Conservation (phyloP, 2,113 vertebrate genomes). For the Triplophysa tibetana region DNA sequence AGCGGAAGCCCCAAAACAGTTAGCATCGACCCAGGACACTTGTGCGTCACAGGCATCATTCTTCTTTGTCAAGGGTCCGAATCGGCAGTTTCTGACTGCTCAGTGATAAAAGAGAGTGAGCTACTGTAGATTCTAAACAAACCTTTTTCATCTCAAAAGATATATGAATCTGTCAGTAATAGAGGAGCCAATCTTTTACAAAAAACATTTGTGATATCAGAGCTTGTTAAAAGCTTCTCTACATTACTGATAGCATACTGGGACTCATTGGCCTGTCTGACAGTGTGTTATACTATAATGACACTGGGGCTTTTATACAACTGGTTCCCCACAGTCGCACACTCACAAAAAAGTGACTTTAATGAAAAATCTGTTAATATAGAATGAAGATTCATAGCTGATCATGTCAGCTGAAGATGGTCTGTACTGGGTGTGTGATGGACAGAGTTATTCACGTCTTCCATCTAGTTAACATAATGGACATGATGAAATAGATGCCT, state of each 20-base stretch:
- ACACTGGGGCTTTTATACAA: neutral
- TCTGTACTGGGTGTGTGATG: conserved; percentile 8
- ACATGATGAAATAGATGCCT: conserved; percentile 10
- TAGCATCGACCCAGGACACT: conserved; percentile 41
- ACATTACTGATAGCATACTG: conserved; percentile 4
- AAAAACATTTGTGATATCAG: conserved; percentile 21
- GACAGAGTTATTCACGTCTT: neutral
- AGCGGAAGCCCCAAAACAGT: conserved; percentile 24
- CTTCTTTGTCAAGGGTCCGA: conserved; percentile 21
- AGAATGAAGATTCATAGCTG: conserved; percentile 6
- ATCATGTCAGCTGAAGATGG: neutral
- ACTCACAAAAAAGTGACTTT: neutral
- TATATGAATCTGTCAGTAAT: neutral
- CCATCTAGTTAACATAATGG: conserved; percentile 25
- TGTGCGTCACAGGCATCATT: conserved; percentile 32
- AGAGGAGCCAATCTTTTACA: conserved; percentile 3
- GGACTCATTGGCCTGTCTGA: neutral
- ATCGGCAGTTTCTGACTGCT: conserved; percentile 23
- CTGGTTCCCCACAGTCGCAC: neutral
- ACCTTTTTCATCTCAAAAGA: conserved; percentile 16
- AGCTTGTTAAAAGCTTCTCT: conserved; percentile 26
- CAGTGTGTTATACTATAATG: neutral
- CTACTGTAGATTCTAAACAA: conserved; percentile 12
- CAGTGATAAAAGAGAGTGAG: conserved; percentile 19
- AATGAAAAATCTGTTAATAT: conserved; percentile 9